Conservation (phyloP, 2,888 invertebrate species). For the Eupithecia dodoneata region DNA sequence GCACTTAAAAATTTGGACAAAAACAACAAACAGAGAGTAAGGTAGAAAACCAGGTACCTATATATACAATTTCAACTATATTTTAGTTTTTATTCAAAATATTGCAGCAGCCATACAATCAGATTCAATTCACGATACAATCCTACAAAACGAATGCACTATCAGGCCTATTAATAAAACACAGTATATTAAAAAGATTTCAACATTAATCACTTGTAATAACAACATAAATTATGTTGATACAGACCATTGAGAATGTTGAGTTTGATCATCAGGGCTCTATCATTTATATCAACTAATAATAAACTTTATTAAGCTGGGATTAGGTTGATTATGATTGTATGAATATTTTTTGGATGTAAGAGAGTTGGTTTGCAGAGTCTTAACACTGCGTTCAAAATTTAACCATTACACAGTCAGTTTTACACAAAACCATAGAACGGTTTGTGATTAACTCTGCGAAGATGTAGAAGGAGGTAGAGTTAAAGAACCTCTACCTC, state of each 20-base stretch:
- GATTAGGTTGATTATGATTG: constrained; percentile 8
- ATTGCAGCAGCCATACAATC: neutral
- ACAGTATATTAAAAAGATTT: constrained; percentile 64
- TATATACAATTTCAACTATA: neutral
- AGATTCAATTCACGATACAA: constrained; percentile 21
- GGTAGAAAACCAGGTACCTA: neutral
- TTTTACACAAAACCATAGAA: neutral
- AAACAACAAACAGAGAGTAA: neutral
- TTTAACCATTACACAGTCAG: no score
- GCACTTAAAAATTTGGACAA: neutral
- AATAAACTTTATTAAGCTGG: neutral
- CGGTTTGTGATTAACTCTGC: neutral
- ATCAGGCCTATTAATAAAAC: constrained; percentile 42
- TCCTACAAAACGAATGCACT: constrained; percentile 31
- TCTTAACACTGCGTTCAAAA: no score
- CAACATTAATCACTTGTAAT: constrained; percentile 77
- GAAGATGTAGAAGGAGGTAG: neutral
- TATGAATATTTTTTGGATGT: neutral
- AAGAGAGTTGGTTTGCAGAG: neutral
- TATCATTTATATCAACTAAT: neutral
- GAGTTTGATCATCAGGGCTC: constrained; percentile 23
- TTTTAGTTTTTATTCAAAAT: neutral
- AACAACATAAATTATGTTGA: constrained; percentile 80
- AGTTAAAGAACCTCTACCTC: neutral
- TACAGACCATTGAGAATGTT: constrained; percentile 72